Conservation (phyloP, 2,888 invertebrate species). For the Dicyrtoma fusca region DNA sequence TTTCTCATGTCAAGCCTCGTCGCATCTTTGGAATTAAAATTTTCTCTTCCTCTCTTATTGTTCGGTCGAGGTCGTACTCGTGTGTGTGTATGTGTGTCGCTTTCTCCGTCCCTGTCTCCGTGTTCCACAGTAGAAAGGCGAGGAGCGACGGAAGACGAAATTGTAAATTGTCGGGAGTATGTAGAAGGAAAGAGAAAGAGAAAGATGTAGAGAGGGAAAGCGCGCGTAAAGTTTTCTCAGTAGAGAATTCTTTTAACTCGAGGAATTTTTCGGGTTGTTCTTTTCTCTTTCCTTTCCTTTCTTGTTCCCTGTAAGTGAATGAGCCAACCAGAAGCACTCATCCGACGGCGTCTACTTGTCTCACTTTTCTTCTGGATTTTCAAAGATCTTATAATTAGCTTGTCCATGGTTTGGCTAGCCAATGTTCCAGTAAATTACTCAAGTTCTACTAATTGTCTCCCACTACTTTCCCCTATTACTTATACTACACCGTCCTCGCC, state of each 20-base stretch:
- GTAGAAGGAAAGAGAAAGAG: no score
- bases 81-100: no score
- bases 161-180: no score
- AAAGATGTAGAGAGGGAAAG: neutral
- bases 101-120: no score
- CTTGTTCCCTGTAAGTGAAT: conserved; percentile 1
- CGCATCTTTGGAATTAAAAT: conserved; percentile 34
- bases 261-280: conserved; percentile 1
- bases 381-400: conserved; percentile 29
- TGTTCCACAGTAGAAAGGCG: no score
- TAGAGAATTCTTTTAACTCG: neutral
- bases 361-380: neutral
- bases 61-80: no score
- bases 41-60: neutral
- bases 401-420: conserved; percentile 22
- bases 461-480: neutral
- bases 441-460: conserved; percentile 32
- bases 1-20: conserved; percentile 34
- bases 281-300: conserved; percentile 5
- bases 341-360: neutral
- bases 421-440: conserved; percentile 39
- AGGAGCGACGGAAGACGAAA: no score
- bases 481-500: neutral
- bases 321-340: neutral
- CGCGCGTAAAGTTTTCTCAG: neutral